Conservation (phyloP, 1,140 invertebrate species). For the Euglossa dilemma region DNA sequence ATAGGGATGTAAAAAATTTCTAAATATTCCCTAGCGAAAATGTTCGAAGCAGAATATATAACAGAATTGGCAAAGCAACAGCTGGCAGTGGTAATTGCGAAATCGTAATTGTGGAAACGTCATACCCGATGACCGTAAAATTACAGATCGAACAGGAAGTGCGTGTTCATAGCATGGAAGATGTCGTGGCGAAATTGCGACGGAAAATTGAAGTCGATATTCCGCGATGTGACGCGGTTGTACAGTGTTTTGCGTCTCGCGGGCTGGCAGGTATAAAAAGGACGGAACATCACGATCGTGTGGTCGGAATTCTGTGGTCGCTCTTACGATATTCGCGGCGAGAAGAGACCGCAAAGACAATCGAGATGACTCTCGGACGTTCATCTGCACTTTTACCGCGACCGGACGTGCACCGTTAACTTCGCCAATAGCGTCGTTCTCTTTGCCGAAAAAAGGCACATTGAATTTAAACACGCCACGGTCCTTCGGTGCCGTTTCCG, state of each 20-base stretch:
- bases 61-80: too few species aligned
- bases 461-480: background rate
- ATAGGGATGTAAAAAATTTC: too few species aligned
- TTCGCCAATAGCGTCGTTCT: conserved; percentile 2
- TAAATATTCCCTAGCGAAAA: too few species aligned
- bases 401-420: conserved; percentile 34
- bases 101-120: background rate
- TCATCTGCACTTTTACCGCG: conserved; percentile 40
- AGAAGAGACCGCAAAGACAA: conserved; percentile 53
- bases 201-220: conserved; percentile 7
- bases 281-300: conserved; percentile 42
- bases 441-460: background rate
- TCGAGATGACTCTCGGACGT: conserved; percentile 34
- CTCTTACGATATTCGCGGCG: conserved; percentile 36
- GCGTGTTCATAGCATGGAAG: background rate
- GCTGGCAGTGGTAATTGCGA: too few species aligned
- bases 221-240: background rate
- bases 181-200: background rate
- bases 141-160: background rate
- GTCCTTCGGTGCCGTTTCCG: background rate
- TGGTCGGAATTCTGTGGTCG: conserved; percentile 50
- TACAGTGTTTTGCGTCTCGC: conserved; percentile 21
- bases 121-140: background rate
- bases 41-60: too few species aligned
- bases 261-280: conserved; percentile 28